Percentiles rank a stretch among this genome's conserved stretches.
phyloP scores from a whole-genome alignment of 2,888 invertebrate genomes.

The Xylophagus ater region DNA sequence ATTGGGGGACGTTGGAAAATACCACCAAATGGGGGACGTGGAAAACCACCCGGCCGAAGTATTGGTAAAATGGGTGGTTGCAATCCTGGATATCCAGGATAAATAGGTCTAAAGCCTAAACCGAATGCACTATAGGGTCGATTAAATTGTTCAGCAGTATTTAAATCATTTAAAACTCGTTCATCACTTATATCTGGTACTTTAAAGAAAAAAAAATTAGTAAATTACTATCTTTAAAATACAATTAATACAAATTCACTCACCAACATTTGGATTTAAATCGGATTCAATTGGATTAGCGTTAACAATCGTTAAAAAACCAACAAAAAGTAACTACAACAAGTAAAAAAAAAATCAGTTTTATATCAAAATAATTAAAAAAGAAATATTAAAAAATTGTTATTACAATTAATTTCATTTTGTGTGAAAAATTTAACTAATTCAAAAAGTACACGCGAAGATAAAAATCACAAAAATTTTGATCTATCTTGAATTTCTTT shows the following conservation, averaged over 20 bases:
- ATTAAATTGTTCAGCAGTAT: constrained; percentile 3
- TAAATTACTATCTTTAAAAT: not conserved
- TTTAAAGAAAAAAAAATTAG: not conserved
- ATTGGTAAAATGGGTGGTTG: not conserved
- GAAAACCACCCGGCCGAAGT: constrained; percentile 1
- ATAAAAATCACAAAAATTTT: too few species aligned
- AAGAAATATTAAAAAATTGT: too few species aligned
- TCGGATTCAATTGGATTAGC: too few species aligned
- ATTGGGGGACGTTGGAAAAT: not conserved
- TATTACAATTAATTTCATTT: too few species aligned
- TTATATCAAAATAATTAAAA: not conserved
- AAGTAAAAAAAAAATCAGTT: not conserved
- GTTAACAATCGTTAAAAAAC: not conserved
- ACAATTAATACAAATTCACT: not conserved
- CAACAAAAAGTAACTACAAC: not conserved
- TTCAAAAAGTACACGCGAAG: too few species aligned
- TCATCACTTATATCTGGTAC: not conserved
- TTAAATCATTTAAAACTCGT: constrained; percentile 1
- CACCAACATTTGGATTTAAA: too few species aligned
- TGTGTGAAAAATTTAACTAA: too few species aligned
- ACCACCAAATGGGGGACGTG: not conserved
- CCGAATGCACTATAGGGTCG: not conserved
- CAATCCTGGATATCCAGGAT: not conserved
- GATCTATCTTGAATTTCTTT: too few species aligned
- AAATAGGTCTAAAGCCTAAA: not conserved